phyloP scores from a whole-genome alignment of 2,113 vertebrate genomes.

The Megalops atlanticus region DNA sequence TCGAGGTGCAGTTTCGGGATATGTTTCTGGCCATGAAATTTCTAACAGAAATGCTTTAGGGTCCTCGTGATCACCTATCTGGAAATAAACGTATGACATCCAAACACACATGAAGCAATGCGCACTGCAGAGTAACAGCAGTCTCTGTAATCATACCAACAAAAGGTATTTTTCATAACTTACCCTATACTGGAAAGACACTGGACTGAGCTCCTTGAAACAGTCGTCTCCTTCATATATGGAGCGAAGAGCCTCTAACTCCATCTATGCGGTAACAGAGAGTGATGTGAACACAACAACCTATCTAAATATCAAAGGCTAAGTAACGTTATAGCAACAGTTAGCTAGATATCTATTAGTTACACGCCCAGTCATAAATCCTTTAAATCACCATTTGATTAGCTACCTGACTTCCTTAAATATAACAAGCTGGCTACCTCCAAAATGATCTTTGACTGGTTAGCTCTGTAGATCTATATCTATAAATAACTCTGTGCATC shows the following conservation, averaged over 20 bases:
- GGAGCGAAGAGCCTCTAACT: conserved; percentile 91
- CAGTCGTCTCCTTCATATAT: conserved; percentile 95
- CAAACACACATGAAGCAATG: background rate
- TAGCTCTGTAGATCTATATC: too few species aligned
- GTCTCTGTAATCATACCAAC: background rate
- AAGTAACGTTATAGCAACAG: too few species aligned
- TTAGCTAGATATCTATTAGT: background rate
- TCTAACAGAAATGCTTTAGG: conserved; percentile 91
- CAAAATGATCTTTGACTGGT: too few species aligned
- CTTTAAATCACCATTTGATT: too few species aligned
- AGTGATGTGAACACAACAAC: background rate
- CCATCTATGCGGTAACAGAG: conserved; percentile 76
- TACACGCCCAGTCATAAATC: too few species aligned
- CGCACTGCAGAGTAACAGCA: background rate
- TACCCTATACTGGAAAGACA: conserved; percentile 93
- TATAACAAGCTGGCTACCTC: too few species aligned
- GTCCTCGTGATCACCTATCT: conserved; percentile 90
- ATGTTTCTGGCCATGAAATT: conserved; percentile 88
- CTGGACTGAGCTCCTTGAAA: conserved; percentile 88
- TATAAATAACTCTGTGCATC: too few species aligned
- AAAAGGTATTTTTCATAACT: conserved; percentile 46
- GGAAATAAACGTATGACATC: conserved; percentile 30
- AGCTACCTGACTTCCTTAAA: too few species aligned
- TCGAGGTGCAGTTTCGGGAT: conserved; percentile 85
- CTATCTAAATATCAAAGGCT: too few species aligned